Base-by-base conservation (phyloP, 1,140 invertebrate species). In the Hormaphis cornu region DNA sequence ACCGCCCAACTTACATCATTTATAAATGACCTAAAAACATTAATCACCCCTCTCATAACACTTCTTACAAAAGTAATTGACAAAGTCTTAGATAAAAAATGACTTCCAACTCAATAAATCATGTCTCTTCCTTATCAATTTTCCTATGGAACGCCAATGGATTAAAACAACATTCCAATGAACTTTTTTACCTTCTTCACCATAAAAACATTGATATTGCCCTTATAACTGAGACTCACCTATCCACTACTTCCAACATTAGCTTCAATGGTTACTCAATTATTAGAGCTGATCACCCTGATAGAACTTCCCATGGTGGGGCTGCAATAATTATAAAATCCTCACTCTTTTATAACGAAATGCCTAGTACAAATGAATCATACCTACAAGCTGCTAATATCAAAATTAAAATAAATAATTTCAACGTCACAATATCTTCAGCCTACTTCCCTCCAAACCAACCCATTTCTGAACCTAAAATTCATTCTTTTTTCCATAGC, bases 151-250 rank as follows among this genome's bases (percentile, higher is more conserved):
- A 74, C 26, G 71, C 72, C 28, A 74, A 74, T 59, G 71, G 73
- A 37, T 37, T 73, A n/a, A 37, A 28, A n/a, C 40, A 71, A 58
- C 72, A 71, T 33, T 66, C 48, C 30, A 28, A 71, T 12, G 72
- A 74, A 71, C 33, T 74, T 44, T 52, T 56, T 56, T 20, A 63
- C 18, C 69, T 71, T 52, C 42, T 74, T 46, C 28, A 72, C 20
- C 42, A 44, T 33, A 61, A 73, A 50, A 72, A 72, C 24, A 72
- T 74, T 56, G 73, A 74, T 50, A 72, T 74, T 24, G 69, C 69
- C 28, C 69, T 73, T 9, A 71, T 74, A 22, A 71, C 71, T 28
- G 73, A 78, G 74, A 70, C 72, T 9, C 74, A 77, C 37, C 74
- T 74, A 52, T 75, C 75, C 1, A 69, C 4, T 0, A 44, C 22